Percentiles rank a stretch among this genome's conserved stretches.
phyloP scores from a whole-genome alignment of 1,140 invertebrate genomes.

The Drosophila guanche region DNA sequence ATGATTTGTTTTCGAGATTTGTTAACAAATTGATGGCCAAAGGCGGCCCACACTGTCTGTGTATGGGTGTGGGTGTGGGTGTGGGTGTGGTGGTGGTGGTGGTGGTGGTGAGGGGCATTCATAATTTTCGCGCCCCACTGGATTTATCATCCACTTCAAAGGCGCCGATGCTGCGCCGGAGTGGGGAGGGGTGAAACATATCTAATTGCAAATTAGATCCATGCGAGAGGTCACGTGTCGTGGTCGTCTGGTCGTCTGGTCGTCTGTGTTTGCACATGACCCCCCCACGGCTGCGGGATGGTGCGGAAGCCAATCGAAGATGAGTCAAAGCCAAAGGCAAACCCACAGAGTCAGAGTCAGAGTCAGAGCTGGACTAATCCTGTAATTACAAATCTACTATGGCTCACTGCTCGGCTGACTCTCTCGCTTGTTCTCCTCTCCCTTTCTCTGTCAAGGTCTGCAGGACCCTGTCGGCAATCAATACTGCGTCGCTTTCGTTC shows the following conservation, averaged over 20 bases:
- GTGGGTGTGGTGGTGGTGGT: neutral
- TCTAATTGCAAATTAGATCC: slow-evolving; percentile 73
- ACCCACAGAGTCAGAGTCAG: too few relatives aligned
- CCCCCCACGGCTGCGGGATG: neutral
- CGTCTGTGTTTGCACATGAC: slow-evolving; percentile 33
- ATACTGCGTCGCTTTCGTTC: slow-evolving; percentile 32
- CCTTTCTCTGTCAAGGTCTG: slow-evolving; percentile 4
- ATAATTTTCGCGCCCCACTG: slow-evolving; percentile 42
- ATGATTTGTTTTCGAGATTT: slow-evolving; percentile 71
- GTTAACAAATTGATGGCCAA: slow-evolving; percentile 63
- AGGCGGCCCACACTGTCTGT: neutral
- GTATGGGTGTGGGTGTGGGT: neutral
- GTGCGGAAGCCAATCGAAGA: slow-evolving; percentile 58
- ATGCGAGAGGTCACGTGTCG: slow-evolving; percentile 52
- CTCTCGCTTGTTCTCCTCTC: neutral
- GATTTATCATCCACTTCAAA: slow-evolving; percentile 43
- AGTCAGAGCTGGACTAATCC: slow-evolving; percentile 53
- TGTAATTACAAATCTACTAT: slow-evolving; percentile 73
- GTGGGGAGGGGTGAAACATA: slow-evolving; percentile 42
- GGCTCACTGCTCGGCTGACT: slow-evolving; percentile 48
- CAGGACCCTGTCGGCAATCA: slow-evolving; percentile 59
- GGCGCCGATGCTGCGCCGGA: neutral
- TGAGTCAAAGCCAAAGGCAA: slow-evolving; percentile 9
- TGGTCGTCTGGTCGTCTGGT: slow-evolving; percentile 19
- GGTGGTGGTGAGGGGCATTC: slow-evolving; percentile 9